Conservation (phyloP, 2,113 vertebrate genomes). For the Sorex araneus region DNA sequence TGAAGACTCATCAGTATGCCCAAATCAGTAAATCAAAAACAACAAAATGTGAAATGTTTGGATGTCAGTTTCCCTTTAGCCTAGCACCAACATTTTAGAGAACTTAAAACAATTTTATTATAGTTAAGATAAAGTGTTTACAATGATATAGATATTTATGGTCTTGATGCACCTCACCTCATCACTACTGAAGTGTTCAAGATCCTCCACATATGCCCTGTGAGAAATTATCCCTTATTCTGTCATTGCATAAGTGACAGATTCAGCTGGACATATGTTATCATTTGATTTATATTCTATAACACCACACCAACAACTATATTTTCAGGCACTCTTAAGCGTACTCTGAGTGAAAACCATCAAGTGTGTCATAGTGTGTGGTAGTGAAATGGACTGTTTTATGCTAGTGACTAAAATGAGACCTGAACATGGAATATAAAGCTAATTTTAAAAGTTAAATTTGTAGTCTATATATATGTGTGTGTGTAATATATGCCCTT, state of each 20-base stretch:
- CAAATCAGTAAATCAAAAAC: constrained; percentile 44
- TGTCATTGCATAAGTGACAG: constrained; percentile 42
- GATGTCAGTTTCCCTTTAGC: constrained; percentile 56
- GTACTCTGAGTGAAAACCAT: constrained; percentile 75
- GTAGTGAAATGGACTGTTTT: constrained; percentile 79
- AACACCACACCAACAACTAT: constrained; percentile 63
- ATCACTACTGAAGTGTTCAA: too few relatives aligned
- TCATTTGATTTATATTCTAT: constrained; percentile 75
- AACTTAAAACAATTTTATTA: not conserved
- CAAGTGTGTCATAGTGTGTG: constrained; percentile 73
- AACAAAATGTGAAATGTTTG: constrained; percentile 64
- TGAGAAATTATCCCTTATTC: constrained; percentile 24
- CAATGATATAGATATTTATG: too few relatives aligned
- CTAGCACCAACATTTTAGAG: constrained; percentile 49
- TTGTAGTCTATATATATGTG: constrained; percentile 74
- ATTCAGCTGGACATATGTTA: constrained; percentile 65
- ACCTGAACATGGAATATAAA: constrained; percentile 78
- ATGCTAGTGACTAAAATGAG: constrained; percentile 70
- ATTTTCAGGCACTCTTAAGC: constrained; percentile 72
- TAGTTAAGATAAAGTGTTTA: too few relatives aligned
- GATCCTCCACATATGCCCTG: too few relatives aligned
- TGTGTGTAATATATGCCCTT: constrained; percentile 80
- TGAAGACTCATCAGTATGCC: not conserved
- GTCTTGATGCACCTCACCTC: too few relatives aligned
- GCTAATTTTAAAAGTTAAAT: constrained; percentile 73